A percentile compares a stretch with the other conserved stretches of the same genome.
Conservation (phyloP, 2,113 vertebrate genomes). For the human (Homo sapiens) region GRCh38 chr11:99548001-99548500, state of each 20-base stretch:
- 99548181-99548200: not conserved
- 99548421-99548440: not conserved
- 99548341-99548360: not conserved
- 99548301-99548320: not conserved
- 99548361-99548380: not conserved
- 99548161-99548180: not conserved
- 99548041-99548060: not conserved
- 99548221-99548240: not conserved
- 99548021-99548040: not conserved
- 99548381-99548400: not conserved
- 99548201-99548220: not conserved
- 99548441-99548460: not conserved
- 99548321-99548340: not conserved
- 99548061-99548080: not conserved
- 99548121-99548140: not conserved
- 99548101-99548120: not conserved
- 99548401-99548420: not conserved
- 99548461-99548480: not conserved
- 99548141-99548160: not conserved
- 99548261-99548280: not conserved
- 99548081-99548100: not conserved
- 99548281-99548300: not conserved
- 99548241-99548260: not conserved
- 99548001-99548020: not conserved
- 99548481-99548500: not conserved